Evolutionary conservation across 2,888 invertebrate genomes (phyloP).

Genomic region (Steinernema hermaphroditum): DNA sequence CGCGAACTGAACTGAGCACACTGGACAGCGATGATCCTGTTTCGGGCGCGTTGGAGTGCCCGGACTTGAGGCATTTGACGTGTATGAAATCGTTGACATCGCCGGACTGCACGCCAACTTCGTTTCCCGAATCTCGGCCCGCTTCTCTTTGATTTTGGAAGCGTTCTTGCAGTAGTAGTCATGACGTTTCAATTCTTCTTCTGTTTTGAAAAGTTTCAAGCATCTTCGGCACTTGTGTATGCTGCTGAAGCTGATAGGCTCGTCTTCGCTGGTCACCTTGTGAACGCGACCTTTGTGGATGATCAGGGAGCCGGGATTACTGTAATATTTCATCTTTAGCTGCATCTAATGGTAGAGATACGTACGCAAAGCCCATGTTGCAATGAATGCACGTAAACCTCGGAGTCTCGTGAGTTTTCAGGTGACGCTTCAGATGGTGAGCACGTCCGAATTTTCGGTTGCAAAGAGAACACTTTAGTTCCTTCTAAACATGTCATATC

Average conservation of each 20-base stretch:
- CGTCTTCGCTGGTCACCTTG: not conserved
- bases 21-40: not conserved
- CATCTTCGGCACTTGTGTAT: not conserved
- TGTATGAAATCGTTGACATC: constrained; percentile 5
- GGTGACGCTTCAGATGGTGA: not conserved
- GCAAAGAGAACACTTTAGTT: not conserved
- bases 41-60: not conserved
- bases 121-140: not conserved
- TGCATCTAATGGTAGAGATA: not conserved
- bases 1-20: not conserved
- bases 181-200: constrained; percentile 3
- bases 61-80: not conserved
- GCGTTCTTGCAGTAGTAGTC: constrained; percentile 16
- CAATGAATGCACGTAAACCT: not conserved
- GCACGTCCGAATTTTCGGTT: not conserved
- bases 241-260: not conserved
- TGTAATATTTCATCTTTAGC: not conserved
- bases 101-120: not conserved
- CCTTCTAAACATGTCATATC: not conserved
- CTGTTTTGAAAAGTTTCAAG: not conserved
- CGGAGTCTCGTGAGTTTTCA: not conserved
- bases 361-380: not conserved
- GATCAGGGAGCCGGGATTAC: not conserved
- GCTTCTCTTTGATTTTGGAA: not conserved
- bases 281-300: constrained; percentile 11